phyloP scores from a whole-genome alignment of 2,113 vertebrate species.

The Chaetodon trifascialis region DNA sequence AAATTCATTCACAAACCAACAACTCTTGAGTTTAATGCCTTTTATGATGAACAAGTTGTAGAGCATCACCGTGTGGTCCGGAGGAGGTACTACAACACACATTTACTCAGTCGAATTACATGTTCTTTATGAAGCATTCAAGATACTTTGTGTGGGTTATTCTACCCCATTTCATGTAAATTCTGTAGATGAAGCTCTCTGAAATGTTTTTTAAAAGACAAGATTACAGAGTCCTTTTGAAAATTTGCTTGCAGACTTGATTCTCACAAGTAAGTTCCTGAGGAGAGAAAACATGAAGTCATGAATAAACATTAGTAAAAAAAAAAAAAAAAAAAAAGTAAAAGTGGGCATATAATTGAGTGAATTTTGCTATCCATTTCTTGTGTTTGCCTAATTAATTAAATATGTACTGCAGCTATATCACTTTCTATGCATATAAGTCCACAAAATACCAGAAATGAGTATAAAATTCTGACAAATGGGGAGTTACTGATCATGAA shows the following conservation, averaged over 20 bases:
- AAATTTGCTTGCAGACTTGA: conserved; percentile 89
- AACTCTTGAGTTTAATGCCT: background rate
- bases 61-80: conserved; percentile 51
- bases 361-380: background rate
- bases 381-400: too few relatives aligned
- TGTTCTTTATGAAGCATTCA: background rate
- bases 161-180: background rate
- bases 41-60: background rate
- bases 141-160: background rate
- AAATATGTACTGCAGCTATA: too few relatives aligned
- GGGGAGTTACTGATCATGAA: too few relatives aligned
- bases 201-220: background rate
- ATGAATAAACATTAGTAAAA: background rate
- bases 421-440: too few relatives aligned
- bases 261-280: conserved; percentile 91
- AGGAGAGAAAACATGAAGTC: conserved; percentile 18
- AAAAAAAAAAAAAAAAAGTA: background rate
- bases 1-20: conserved; percentile 32
- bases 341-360: too few relatives aligned
- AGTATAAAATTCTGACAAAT: too few relatives aligned
- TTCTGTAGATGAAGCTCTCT: background rate
- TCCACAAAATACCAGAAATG: too few relatives aligned
- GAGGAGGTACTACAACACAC: conserved; percentile 31
- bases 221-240: conserved; percentile 78
- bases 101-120: background rate